phyloP scores from a whole-genome alignment of 2,113 vertebrate genomes.

The Anser brachyrhynchus region DNA sequence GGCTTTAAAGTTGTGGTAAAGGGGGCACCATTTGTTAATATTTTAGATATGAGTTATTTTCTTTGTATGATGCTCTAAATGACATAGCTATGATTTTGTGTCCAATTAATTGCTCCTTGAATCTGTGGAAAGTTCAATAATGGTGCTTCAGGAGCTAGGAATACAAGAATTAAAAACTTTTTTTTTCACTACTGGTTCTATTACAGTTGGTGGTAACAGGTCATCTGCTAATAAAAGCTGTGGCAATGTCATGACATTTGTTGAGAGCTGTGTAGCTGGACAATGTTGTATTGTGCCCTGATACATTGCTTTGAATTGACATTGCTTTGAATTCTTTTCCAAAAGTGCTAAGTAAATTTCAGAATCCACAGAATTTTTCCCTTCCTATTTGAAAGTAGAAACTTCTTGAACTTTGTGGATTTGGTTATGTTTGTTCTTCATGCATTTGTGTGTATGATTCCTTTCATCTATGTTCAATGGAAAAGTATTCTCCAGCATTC shows the following conservation, averaged over 20 bases:
- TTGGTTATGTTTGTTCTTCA: neutral
- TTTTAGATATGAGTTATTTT: neutral
- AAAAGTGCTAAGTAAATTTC: neutral
- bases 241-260: neutral
- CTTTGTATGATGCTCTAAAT: neutral
- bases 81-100: neutral
- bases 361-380: neutral
- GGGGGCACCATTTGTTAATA: neutral
- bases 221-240: neutral
- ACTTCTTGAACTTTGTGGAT: neutral
- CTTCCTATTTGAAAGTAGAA: neutral
- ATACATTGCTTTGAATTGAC: neutral
- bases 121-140: neutral
- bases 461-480: neutral
- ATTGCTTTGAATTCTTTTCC: neutral
- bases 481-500: neutral
- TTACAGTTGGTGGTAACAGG: neutral
- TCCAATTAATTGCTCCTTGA: neutral
- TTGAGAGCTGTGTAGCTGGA: neutral
- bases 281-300: neutral
- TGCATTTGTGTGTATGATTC: neutral
- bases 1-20: neutral
- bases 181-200: neutral
- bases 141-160: neutral
- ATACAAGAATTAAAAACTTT: too few relatives aligned